Conservation (phyloP, 2,888 invertebrate species). For the Luperina testacea region DNA sequence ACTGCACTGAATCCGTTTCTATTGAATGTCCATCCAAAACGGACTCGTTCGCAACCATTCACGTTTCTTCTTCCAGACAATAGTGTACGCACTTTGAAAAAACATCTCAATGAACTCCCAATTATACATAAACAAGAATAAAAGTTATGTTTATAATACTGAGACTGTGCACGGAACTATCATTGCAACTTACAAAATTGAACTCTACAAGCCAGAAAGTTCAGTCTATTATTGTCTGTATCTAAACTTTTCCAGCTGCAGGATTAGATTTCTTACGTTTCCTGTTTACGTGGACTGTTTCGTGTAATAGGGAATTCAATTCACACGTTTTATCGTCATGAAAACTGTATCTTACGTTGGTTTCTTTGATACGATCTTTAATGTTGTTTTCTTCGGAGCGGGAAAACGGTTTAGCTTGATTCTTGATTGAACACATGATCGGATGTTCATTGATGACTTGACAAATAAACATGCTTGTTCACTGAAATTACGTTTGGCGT, state of each 20-base stretch:
- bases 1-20: constrained; percentile 35
- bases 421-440: constrained; percentile 54
- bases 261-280: constrained; percentile 62
- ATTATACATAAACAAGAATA: constrained; percentile 64
- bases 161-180: constrained; percentile 21
- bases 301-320: constrained; percentile 53
- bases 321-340: constrained; percentile 60
- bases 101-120: constrained; percentile 65
- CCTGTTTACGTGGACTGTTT: constrained; percentile 63
- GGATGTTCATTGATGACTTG: constrained; percentile 57
- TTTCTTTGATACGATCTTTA: constrained; percentile 63
- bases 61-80: constrained; percentile 49
- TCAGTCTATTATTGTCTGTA: constrained; percentile 40
- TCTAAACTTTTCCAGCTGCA: constrained; percentile 41
- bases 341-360: constrained; percentile 60
- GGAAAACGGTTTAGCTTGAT: constrained; percentile 34
- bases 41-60: constrained; percentile 45
- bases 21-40: constrained; percentile 32
- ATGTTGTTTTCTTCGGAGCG: constrained; percentile 50
- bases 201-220: constrained; percentile 43
- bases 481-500: constrained; percentile 49
- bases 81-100: constrained; percentile 51
- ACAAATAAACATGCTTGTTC: constrained; percentile 49
- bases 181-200: constrained; percentile 20
- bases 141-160: constrained; percentile 60